Percentiles rank a stretch among this genome's conserved stretches.
Conservation (phyloP, 2,888 invertebrate genomes). For the Drosophila monieri region DNA sequence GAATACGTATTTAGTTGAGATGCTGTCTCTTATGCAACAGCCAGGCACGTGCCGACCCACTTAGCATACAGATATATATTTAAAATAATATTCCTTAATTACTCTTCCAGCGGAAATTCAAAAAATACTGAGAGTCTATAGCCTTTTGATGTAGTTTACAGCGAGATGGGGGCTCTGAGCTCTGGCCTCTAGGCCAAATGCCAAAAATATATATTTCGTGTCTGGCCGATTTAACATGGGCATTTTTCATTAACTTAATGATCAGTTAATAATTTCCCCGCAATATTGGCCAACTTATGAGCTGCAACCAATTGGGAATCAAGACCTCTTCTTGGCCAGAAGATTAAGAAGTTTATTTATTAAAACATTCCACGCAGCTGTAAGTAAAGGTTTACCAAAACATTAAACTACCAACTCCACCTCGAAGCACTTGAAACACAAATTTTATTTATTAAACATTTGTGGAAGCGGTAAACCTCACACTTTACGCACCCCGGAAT, state of each 20-base stretch:
- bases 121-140: neutral
- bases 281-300: slow-evolving; percentile 16
- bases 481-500: slow-evolving; percentile 29
- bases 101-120: slow-evolving; percentile 28
- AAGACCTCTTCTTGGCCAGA: neutral
- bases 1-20: neutral
- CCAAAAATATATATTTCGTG: slow-evolving; percentile 48
- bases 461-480: slow-evolving; percentile 16
- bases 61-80: slow-evolving; percentile 5
- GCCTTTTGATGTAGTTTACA: slow-evolving; percentile 44
- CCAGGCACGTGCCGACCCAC: slow-evolving; percentile 44
- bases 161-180: neutral
- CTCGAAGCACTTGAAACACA: slow-evolving; percentile 5
- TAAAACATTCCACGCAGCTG: neutral
- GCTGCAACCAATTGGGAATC: slow-evolving; percentile 22
- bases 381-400: neutral
- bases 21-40: slow-evolving; percentile 29
- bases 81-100: slow-evolving; percentile 17
- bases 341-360: neutral
- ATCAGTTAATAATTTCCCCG: slow-evolving; percentile 52
- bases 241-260: slow-evolving; percentile 54
- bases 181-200: slow-evolving; percentile 38
- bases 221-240: slow-evolving; percentile 37
- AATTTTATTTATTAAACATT: slow-evolving; percentile 3
- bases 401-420: neutral